Evolutionary conservation across 23 tunicate genomes (phyloP).

Genomic region (Pegea sp.): DNA sequence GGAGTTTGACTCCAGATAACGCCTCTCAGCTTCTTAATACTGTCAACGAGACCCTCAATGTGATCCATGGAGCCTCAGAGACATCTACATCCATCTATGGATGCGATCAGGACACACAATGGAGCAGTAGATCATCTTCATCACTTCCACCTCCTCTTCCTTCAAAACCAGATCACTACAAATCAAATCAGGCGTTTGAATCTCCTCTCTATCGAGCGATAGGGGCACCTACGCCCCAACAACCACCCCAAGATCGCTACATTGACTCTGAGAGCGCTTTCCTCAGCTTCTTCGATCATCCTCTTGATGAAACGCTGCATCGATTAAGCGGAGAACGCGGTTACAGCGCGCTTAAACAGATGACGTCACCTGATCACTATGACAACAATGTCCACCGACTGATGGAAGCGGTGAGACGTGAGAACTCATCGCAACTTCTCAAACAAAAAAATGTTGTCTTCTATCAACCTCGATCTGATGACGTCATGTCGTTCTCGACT

Average conservation of each 20-base stretch:
- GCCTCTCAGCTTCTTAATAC: not conserved
- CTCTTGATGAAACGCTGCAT: not conserved
- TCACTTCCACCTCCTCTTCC: not conserved
- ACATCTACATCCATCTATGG: not conserved
- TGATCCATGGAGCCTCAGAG: not conserved
- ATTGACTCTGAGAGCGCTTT: not conserved
- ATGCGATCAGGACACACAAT: not conserved
- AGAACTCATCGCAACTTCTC: not conserved
- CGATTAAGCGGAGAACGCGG: conserved; percentile 1
- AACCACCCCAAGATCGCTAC: not conserved
- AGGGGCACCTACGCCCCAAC: not conserved
- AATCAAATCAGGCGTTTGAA: not conserved
- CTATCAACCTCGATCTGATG: not conserved
- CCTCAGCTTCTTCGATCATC: conserved; percentile 1
- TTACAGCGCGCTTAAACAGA: not conserved
- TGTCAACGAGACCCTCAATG: not conserved
- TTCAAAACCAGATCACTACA: not conserved
- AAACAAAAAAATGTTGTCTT: not conserved
- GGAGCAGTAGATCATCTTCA: not conserved
- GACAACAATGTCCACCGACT: not conserved
- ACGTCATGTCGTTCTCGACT: not conserved
- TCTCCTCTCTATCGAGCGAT: not conserved
- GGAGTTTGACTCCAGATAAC: not conserved
- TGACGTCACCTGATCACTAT: not conserved
- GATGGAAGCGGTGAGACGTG: conserved; percentile 1